Base-by-base conservation (phyloP, 2,888 invertebrate genomes). In the Tanytarsus gracilentus region DNA sequence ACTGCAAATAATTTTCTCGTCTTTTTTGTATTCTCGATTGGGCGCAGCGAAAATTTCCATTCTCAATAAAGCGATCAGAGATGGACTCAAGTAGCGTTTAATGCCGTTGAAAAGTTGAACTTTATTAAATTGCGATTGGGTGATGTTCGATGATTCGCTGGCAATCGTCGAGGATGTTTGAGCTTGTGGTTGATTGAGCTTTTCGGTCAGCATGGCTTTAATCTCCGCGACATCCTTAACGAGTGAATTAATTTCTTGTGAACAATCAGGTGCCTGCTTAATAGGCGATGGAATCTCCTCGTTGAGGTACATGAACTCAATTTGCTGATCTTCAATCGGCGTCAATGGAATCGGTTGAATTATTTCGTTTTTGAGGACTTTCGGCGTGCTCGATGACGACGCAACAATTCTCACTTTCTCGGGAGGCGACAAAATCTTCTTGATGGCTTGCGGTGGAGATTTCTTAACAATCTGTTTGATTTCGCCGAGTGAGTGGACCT, bases 11-110 rank as follows among this genome's bases (percentile, higher is more conserved):
- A 66, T 66, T n/a, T 67, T 69, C 63, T 74, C 74, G 62, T 74
- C 74, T 0, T 65, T 62, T 62, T 70, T 70, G 70, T 72, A 74
- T 11, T 64, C 63, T 5, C 74, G 69, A 7, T 73, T 73, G 0
- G 68, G 64, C 25, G 65, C 66, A 0, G 71, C 71, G 63, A 73
- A 74, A 68, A 74, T 70, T 67, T 74, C 74, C 71, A 74, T 73
- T 7, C 74, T 69, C 4, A 74, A 64, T n/a, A 74, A 62, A 0
- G 73, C 66, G 0, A 67, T 66, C 71, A 74, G 72, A 5, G 72
- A 68, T 2, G 70, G 66, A 14, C 68, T 68, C 14, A 73, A 62
- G 63, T 74, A 74, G 60, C 70, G 71, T 62, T 69, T 72, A n/a
- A 74, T 69, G 1, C 69, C 69, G 62, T 69, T 70, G 51, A 72